phyloP scores from a whole-genome alignment of 2,888 invertebrate species.

The Pseudoips prasinana region DNA sequence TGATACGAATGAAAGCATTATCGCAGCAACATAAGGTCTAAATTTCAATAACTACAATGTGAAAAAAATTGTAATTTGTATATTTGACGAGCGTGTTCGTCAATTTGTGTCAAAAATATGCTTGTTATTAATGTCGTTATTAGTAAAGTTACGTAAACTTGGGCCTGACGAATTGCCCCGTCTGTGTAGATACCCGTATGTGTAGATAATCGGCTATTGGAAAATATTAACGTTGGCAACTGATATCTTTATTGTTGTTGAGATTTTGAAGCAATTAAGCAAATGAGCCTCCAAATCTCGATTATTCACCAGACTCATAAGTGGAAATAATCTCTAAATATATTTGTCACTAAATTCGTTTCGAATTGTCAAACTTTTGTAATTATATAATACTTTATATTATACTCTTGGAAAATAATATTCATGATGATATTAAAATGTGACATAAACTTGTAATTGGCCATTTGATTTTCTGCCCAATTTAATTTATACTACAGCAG shows the following conservation, averaged over 20 bases:
- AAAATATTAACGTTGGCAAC: conserved; percentile 44
- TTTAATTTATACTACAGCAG: no score
- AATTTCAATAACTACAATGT: conserved; percentile 17
- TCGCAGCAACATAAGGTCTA: conserved; percentile 26
- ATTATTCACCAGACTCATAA: conserved; percentile 24
- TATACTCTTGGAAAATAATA: no score
- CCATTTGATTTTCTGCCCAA: no score
- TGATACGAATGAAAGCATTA: conserved; percentile 21
- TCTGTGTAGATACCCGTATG: conserved; percentile 31
- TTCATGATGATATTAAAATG: neutral
- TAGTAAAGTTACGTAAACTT: conserved; percentile 51
- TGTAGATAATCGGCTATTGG: conserved; percentile 41
- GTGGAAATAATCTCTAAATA: conserved; percentile 31
- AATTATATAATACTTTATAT: conserved; percentile 7
- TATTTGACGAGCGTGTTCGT: conserved; percentile 36
- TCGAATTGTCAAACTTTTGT: conserved; percentile 22
- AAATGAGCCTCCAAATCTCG: conserved; percentile 32
- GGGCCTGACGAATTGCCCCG: conserved; percentile 31
- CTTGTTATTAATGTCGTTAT: conserved; percentile 42
- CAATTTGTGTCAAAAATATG: conserved; percentile 45
- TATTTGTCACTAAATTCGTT: conserved; percentile 23
- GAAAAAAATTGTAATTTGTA: conserved; percentile 18
- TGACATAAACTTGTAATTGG: neutral
- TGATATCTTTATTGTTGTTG: conserved; percentile 34
- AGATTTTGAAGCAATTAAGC: conserved; percentile 37